Conservation (phyloP, 1,140 invertebrate species). For the Philopotamus ludificatus region DNA sequence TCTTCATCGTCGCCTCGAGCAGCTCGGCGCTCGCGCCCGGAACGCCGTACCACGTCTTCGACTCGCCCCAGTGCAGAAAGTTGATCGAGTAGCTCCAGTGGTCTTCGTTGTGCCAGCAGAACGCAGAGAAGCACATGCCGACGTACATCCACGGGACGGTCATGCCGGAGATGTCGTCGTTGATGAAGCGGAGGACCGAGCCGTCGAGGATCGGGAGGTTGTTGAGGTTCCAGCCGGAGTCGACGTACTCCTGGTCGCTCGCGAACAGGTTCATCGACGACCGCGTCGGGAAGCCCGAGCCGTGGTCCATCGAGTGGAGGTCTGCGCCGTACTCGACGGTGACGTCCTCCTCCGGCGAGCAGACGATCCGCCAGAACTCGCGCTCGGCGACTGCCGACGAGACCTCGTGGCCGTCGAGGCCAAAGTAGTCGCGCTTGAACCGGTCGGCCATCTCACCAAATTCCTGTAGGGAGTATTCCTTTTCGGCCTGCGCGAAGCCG, state of each 20-base stretch:
- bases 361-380: constrained; percentile 98
- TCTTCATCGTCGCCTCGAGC: constrained; percentile 95
- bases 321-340: constrained; percentile 99
- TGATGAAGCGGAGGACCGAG: constrained; percentile 94
- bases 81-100: constrained; percentile 99
- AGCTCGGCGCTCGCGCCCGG: constrained; percentile 87
- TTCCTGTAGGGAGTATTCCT: constrained; percentile 91
- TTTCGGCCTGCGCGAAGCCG: constrained; percentile 95
- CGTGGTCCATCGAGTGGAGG: constrained; percentile 97
- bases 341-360: constrained; percentile 94
- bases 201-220: constrained; percentile 91
- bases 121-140: constrained; percentile 99
- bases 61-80: constrained; percentile 96
- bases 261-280: constrained; percentile 75
- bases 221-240: constrained; percentile 97
- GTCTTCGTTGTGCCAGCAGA: constrained; percentile 99
- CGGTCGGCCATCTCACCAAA: constrained; percentile 99
- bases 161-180: constrained; percentile 98
- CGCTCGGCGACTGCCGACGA: constrained; percentile 85
- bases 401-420: constrained; percentile 83
- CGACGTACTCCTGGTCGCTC: constrained; percentile 86
- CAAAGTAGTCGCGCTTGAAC: constrained; percentile 98
- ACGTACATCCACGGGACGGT: constrained; percentile 99
- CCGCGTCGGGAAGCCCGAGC: constrained; percentile 96
- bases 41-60: constrained; percentile 94